Evolutionary conservation across 1,140 invertebrate genomes (phyloP).

Genomic region (Trachymyrmex cornetzi): DNA sequence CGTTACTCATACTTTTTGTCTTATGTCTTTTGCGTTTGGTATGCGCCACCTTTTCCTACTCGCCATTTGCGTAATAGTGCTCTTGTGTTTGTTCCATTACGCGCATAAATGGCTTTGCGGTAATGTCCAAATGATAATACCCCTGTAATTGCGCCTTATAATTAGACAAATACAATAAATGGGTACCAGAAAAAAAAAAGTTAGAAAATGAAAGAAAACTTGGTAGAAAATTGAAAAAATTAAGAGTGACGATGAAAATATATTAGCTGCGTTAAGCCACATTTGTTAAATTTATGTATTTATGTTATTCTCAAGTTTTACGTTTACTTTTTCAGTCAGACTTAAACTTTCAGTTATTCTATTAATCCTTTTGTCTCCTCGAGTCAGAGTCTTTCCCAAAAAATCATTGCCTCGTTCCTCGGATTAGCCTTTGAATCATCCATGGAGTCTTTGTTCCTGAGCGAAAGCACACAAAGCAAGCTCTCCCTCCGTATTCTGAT

Average conservation of each 20-base stretch:
- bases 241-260: background rate
- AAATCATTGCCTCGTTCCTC: background rate
- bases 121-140: background rate
- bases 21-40: background rate
- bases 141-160: background rate
- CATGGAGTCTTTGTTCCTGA: constrained; percentile 28
- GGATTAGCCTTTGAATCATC: constrained; percentile 4
- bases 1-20: background rate
- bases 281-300: background rate
- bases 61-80: background rate
- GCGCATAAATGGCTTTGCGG: background rate
- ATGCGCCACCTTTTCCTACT: background rate
- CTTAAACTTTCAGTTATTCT: background rate
- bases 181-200: background rate
- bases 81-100: background rate
- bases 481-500: background rate
- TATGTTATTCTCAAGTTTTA: background rate
- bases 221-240: background rate
- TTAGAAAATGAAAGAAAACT: background rate
- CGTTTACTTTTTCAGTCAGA: background rate
- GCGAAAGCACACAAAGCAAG: background rate
- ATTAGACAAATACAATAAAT: background rate
- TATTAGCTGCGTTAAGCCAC: background rate
- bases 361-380: background rate
- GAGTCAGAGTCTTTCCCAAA: background rate